Evolutionary conservation across 1,140 invertebrate species (phyloP).

Genomic region (Chironomus tepperi): DNA sequence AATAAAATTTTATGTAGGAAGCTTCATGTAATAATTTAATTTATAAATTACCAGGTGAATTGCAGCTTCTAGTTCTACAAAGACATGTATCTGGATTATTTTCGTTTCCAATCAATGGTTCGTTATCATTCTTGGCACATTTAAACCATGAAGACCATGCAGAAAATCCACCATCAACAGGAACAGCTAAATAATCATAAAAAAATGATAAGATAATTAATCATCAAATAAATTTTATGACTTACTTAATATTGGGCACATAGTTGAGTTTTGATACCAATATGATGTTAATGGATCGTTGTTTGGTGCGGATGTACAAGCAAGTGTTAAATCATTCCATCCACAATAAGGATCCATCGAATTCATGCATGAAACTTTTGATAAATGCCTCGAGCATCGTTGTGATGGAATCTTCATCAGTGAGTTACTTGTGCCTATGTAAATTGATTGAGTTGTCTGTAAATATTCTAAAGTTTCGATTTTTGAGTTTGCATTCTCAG

Average conservation of each 20-base stretch:
- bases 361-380: slow-evolving; percentile 61
- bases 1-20: background rate
- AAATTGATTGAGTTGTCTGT: slow-evolving; percentile 72
- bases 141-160: slow-evolving; percentile 59
- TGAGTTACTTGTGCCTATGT: slow-evolving; percentile 63
- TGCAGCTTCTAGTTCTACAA: slow-evolving; percentile 68
- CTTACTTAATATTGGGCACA: slow-evolving; percentile 47
- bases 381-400: slow-evolving; percentile 65
- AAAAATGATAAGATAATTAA: too few species aligned
- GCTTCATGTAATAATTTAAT: too few species aligned
- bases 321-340: slow-evolving; percentile 68
- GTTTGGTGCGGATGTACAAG: slow-evolving; percentile 58
- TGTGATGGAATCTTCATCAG: slow-evolving; percentile 65
- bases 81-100: slow-evolving; percentile 52
- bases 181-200: slow-evolving; percentile 37
- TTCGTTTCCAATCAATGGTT: slow-evolving; percentile 28
- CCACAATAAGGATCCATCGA: slow-evolving; percentile 91
- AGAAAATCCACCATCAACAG: slow-evolving; percentile 63
- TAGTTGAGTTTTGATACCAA: slow-evolving; percentile 62
- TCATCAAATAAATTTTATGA: too few species aligned
- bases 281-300: slow-evolving; percentile 50
- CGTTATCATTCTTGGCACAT: slow-evolving; percentile 46
- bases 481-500: slow-evolving; percentile 46
- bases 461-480: slow-evolving; percentile 67
- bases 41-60: slow-evolving; percentile 51